Conservation (phyloP, 2,113 vertebrate species). For the Sylvilagus bachmani region DNA sequence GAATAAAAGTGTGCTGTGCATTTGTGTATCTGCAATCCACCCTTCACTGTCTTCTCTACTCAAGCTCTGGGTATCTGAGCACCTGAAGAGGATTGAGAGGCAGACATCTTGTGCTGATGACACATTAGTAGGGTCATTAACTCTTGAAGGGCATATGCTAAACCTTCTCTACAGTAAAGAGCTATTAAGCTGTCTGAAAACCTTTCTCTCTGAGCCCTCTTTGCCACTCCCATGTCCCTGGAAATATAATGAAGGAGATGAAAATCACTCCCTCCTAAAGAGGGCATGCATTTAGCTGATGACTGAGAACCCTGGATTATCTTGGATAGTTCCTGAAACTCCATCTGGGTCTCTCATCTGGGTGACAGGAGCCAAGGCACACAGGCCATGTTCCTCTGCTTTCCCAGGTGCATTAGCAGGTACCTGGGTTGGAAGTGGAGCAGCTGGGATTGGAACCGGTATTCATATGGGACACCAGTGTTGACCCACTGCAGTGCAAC, state of each 20-base stretch:
- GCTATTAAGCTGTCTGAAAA: not conserved
- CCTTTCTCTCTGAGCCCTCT: not conserved
- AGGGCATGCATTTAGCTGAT: not conserved
- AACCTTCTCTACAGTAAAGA: not conserved
- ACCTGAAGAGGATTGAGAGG: slow-evolving; percentile 28
- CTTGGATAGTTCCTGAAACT: not conserved
- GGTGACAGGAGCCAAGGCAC: no score
- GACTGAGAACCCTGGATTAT: not conserved
- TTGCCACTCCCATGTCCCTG: not conserved
- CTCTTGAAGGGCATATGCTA: slow-evolving; percentile 42
- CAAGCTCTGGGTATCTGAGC: not conserved
- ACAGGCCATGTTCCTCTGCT: no score
- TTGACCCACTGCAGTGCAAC: no score
- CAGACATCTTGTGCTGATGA: not conserved
- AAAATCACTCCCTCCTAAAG: slow-evolving; percentile 16
- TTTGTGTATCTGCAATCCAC: not conserved
- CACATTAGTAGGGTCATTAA: not conserved
- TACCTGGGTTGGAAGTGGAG: no score
- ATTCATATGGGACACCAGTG: no score
- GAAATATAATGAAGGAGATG: slow-evolving; percentile 27
- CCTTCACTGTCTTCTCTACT: not conserved
- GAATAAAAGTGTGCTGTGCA: not conserved
- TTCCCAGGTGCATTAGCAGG: no score
- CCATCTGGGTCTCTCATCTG: no score
- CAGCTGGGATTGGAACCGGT: no score